Evolutionary conservation across 2,113 vertebrate species (phyloP), one percentile per base, ranked within the genome.

Genomic region (Egretta garzetta): DNA sequence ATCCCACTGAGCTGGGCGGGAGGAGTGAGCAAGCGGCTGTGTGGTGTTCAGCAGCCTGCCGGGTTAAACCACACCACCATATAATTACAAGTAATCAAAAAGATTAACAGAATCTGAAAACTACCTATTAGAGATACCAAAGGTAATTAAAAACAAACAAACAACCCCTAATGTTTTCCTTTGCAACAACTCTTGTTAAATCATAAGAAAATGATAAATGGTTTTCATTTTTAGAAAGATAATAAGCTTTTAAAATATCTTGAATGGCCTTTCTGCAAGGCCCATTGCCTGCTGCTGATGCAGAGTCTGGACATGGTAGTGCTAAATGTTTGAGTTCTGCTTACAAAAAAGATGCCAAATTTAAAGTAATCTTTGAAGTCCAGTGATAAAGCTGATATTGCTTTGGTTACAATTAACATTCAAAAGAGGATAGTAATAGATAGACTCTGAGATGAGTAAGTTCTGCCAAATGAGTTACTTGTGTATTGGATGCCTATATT

Each of bases 81-180:
- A 58, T 35, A 89, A 86, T 88, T 82, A 33, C 8, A 93, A 74
- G 55, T 70, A 21, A 66, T 83, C 63, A 64, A 47, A 87, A 96
- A 88, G 56, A 90, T 72, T n/a, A 91, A 88, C 62, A 84, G 56
- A 60, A 86, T 85, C 32, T 50, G 62, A 89, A 87, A 82, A 43
- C 5, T 39, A 60, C 18, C 63, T 84, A 22, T 73, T 66, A 71
- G 82, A 77, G 53, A 66, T 80, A 84, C 24, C 4, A 53, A 66
- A 91, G 6, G 21, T 86, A 90, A 95, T 88, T 91, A 62, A 50
- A 96, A 94, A 4, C 11, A 95, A 92, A 90, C 12, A 92, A 83
- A 80, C 52, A 2, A 0, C 5, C 14, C 67, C n/a, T 10, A 92
- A 76, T 76, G 9, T 49, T 94, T 90, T 83, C 53, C 43, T 90